Conservation (phyloP, 1,140 invertebrate species). For the Drosophila punjabiensis region DNA sequence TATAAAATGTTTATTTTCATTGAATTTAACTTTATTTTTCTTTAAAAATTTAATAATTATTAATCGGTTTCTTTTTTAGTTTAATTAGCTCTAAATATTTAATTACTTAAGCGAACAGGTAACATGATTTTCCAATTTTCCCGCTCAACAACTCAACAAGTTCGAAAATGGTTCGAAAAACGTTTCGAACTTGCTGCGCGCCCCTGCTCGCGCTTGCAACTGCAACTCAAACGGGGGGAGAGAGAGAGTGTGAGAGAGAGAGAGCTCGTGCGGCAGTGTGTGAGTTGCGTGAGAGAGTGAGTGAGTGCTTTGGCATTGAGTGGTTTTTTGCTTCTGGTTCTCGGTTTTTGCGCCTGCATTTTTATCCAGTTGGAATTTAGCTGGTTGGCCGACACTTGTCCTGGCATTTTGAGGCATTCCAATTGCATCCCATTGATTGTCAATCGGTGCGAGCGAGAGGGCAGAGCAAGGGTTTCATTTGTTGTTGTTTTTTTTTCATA, state of each 20-base stretch:
- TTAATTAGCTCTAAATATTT: neutral
- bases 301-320: conserved; percentile 28
- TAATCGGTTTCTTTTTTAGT: rapidly evolving
- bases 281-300: conserved; percentile 1
- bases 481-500: neutral
- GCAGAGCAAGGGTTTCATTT: neutral
- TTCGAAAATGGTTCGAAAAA: conserved; percentile 52
- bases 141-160: conserved; percentile 21
- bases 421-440: conserved; percentile 13
- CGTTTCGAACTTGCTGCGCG: conserved; percentile 60
- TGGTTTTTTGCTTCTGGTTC: conserved; percentile 1
- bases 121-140: neutral
- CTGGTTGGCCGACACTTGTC: conserved; percentile 51
- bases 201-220: conserved; percentile 65
- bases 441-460: conserved; percentile 6
- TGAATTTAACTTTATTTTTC: neutral
- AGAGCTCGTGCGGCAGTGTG: neutral
- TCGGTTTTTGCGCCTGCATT: conserved; percentile 12
- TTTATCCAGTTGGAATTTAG: conserved; percentile 33
- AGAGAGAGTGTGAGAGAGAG: conserved; percentile 7
- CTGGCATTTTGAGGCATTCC: conserved; percentile 6
- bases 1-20: neutral
- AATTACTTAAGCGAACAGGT: neutral
- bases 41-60: neutral
- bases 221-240: conserved; percentile 60